Base-by-base conservation (phyloP, 2,888 invertebrate genomes). In the Hyalella azteca region DNA sequence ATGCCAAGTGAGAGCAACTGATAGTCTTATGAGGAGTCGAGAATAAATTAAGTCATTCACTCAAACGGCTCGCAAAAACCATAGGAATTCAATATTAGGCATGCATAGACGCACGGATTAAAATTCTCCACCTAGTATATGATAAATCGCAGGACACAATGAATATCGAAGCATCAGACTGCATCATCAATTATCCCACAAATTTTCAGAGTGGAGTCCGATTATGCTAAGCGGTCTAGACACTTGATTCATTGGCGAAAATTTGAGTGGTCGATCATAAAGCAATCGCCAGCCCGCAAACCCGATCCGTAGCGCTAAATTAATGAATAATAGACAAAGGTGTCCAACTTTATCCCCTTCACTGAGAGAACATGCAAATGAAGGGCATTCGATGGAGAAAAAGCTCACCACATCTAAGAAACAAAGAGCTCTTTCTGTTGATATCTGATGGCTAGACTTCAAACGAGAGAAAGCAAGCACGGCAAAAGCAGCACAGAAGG, bases 171-270 rank as follows among this genome's bases (percentile, higher is more conserved):
- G 66, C 66, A 32, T 36, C 32, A 15, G 39, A 9, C 15, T 15
- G 36, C 66, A 36, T 66, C 66, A 36, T 66, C 39, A 36, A 66
- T 66, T 66, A 66, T 66, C n/a, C 36, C 36, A 15, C 66, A 66
- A 66, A 66, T 66, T 66, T 66, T 29, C 13, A 9, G 5, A 5
- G 36, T 13, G 66, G 36, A 66, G 36, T 66, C 39, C 36, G 66
- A 5, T 66, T 66, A 66, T 66, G 66, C 36, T 13, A 66, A 66
- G 39, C 66, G 36, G 29, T 22, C 19, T 66, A 22, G 29, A 19
- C 36, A 22, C 29, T 29, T 59, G 29, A 66, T 66, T 39, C 36
- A 66, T 36, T 22, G 66, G 1, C 15, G 29, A 36, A 66, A n/a
- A 66, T 66, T 36, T 36, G 32, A 66, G 26, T 29, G 19, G 66